Conservation (phyloP, 2,888 invertebrate species). For the Caenorhabditis parvicauda region DNA sequence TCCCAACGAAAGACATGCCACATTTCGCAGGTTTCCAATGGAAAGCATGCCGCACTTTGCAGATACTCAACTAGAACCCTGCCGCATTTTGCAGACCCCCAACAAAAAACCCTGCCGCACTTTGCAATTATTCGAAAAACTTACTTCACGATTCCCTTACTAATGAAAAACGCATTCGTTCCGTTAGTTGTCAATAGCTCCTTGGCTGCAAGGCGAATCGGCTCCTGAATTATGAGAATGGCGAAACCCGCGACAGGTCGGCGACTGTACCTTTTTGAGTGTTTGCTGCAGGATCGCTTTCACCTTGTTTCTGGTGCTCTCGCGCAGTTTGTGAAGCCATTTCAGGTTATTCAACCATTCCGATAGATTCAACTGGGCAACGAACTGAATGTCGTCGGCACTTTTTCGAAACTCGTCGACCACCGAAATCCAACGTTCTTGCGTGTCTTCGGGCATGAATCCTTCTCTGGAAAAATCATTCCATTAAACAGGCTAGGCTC, state of each 20-base stretch:
- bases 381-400: constrained; percentile 6
- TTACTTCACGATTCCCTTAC: constrained; percentile 12
- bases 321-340: neutral
- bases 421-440: constrained; percentile 7
- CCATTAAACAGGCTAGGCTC: too few species aligned
- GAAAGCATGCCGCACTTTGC: too few species aligned
- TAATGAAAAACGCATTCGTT: neutral
- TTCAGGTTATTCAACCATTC: too few species aligned
- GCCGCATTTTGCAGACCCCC: too few species aligned
- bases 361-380: constrained; percentile 1
- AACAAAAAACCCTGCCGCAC: too few species aligned
- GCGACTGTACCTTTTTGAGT: neutral
- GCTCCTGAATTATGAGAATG: neutral
- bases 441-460: constrained; percentile 6
- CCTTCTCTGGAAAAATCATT: constrained; percentile 4
- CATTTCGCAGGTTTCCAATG: too few species aligned
- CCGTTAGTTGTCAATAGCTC: neutral
- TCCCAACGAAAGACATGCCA: too few species aligned
- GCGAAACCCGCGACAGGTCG: too few species aligned
- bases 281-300: neutral
- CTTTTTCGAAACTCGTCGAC: neutral
- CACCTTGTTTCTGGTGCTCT: constrained; percentile 1
- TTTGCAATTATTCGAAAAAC: too few species aligned
- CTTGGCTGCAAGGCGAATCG: neutral
- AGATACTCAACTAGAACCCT: too few species aligned